These are phyloP conservation scores for Cassiopea xamachana DNA, from an alignment of 30 jellyfish, hydroid and myxozoan species.

Conservation along the genomic window DNA sequence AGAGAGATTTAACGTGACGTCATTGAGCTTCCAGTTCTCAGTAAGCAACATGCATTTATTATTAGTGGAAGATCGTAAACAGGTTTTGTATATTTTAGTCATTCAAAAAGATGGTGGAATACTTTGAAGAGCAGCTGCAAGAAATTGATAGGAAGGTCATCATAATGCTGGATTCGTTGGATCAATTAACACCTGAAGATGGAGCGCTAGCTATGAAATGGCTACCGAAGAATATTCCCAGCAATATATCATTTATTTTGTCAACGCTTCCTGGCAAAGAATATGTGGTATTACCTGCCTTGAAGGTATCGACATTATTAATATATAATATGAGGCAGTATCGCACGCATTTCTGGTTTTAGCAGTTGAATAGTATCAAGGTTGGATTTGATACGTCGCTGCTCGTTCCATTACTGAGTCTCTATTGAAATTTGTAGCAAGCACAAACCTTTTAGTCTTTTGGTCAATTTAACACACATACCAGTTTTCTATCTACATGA, in stretches of 20 bases:
- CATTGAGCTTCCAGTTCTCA: background rate
- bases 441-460: too few species aligned
- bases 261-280: conserved; percentile 89
- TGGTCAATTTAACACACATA: too few species aligned
- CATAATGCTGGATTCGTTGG: conserved; percentile 83
- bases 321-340: too few species aligned
- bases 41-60: background rate
- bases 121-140: conserved; percentile 43
- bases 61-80: too few species aligned
- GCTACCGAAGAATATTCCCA: conserved; percentile 76
- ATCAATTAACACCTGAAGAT: conserved; percentile 86
- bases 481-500: too few species aligned
- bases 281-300: conserved; percentile 62
- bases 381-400: too few species aligned
- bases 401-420: too few species aligned
- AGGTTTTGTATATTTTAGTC: conserved; percentile 32
- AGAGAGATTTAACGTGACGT: too few species aligned
- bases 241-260: conserved; percentile 49
- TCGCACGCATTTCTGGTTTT: too few species aligned
- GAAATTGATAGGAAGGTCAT: conserved; percentile 15
- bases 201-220: conserved; percentile 85
- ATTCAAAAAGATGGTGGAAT: conserved; percentile 77
- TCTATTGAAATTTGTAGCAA: too few species aligned
- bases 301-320: too few species aligned
- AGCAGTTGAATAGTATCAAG: too few species aligned